Base-by-base conservation (phyloP, 2,797 vertebrate species). In the Neosilurus mollespiculum region DNA sequence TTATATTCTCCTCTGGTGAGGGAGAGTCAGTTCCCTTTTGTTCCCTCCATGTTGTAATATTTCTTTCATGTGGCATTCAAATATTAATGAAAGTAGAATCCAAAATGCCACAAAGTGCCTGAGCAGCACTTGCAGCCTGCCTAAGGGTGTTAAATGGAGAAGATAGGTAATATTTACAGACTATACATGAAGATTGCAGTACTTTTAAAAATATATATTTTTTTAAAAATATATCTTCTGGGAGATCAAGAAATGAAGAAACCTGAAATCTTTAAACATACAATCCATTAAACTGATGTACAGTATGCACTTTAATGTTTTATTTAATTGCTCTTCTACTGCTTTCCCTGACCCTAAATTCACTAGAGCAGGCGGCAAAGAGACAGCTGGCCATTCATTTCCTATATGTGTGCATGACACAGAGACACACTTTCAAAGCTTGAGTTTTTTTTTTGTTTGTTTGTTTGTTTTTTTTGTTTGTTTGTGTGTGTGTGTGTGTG, bases 321-420 rank as follows among this genome's bases (percentile, higher is more conserved):
- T 83, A 89, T 86, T 92, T 92, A 92, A 92, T 93, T 93, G 90
- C 91, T 92, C 93, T 93, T 92, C 89, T 84, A 92, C 91, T 90
- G 85, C 78, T 80, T 82, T 88, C 87, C 88, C 87, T 91, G 86
- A 78, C 37, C 59, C n/a, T 18, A 37, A 10, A 5, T 78, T 49
- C 59, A 10, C 9, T 7, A 22, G n/a, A 24, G 58, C 59, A 78
- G 24, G 37, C 0, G 14, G 18, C 76, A 78, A 16, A 49, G 10
- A 9, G 73, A 61, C 73, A 59, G 20, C 56, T 24, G 59, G 59
- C 75, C 58, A 62, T 78, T 61, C 59, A 53, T 65, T 78, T 78
- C 20, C 34, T 64, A 26, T 26, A 14, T 51, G 26, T 1, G 9
- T 18, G 64, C 8, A 0, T 78, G 76, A 78, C 22, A 24, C 22